Conservation (phyloP, 2,113 vertebrate species). For the Mormyrus lacerda region DNA sequence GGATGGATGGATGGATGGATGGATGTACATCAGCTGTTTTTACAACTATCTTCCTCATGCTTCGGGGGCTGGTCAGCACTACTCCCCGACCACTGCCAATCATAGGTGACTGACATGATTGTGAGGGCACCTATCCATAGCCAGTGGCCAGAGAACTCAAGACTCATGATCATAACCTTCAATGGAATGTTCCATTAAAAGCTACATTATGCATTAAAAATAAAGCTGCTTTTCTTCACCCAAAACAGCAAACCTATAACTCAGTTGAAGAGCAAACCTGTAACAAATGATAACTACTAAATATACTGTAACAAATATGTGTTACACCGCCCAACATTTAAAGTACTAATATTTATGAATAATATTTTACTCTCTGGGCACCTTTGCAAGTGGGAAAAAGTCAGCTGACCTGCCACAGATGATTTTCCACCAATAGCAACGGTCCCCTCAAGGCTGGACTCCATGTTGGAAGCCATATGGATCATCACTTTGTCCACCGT, state of each 20-base stretch:
- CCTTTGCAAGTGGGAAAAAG: neutral
- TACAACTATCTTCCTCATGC: too few relatives aligned
- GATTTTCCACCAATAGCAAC: conserved; percentile 70
- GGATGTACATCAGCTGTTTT: neutral
- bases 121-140: neutral
- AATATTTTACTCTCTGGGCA: neutral
- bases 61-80: too few relatives aligned
- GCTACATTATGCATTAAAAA: neutral
- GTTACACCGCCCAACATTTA: neutral
- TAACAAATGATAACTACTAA: neutral
- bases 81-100: too few relatives aligned
- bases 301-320: neutral
- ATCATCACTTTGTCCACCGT: conserved; percentile 78
- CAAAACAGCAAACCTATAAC: neutral
- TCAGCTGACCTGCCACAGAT: conserved; percentile 72
- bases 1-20: too few relatives aligned
- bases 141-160: neutral
- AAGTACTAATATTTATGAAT: neutral
- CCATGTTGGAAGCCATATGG: conserved; percentile 65
- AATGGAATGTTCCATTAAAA: neutral
- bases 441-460: conserved; percentile 27
- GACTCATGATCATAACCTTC: neutral
- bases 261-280: neutral
- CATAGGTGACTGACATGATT: too few relatives aligned
- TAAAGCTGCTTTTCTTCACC: neutral